Percentiles rank a stretch among this genome's conserved stretches.
Evolutionary conservation across 1,140 invertebrate genomes (phyloP).

Genomic region (Drosophila bipectinata): DNA sequence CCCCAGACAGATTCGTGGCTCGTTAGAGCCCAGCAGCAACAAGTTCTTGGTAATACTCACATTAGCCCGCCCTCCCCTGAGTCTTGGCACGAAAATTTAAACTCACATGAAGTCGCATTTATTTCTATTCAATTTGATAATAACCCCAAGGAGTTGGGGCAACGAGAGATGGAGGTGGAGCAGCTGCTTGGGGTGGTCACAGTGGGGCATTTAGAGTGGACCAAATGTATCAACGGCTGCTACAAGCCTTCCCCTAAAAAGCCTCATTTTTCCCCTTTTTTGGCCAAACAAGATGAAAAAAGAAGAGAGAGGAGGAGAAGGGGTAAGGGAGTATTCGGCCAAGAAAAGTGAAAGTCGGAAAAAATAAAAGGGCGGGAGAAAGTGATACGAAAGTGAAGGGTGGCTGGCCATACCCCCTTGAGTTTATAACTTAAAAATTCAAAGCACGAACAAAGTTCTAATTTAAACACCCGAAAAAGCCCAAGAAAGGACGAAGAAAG

Average conservation of each 20-base stretch:
- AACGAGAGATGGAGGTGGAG: conserved; percentile 20
- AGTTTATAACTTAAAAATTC: conserved; percentile 83
- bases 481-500: conserved; percentile 1
- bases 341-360: conserved; percentile 35
- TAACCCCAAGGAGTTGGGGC: conserved; percentile 58
- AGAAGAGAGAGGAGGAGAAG: background rate
- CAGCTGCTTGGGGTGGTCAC: conserved; percentile 60
- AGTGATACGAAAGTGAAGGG: conserved; percentile 14
- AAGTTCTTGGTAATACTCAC: conserved; percentile 15
- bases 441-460: conserved; percentile 82
- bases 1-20: conserved; percentile 11
- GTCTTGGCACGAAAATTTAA: conserved; percentile 50
- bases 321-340: conserved; percentile 1
- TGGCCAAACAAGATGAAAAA: conserved; percentile 29
- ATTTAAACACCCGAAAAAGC: conserved; percentile 70
- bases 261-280: conserved; percentile 76
- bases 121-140: conserved; percentile 82
- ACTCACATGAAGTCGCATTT: conserved; percentile 77
- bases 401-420: conserved; percentile 66
- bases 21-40: conserved; percentile 21
- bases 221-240: conserved; percentile 74
- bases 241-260: conserved; percentile 49
- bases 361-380: conserved; percentile 15
- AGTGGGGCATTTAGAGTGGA: conserved; percentile 79
- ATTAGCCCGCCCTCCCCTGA: conserved; percentile 1